These are phyloP conservation scores for Calephelis nemesis DNA, from an alignment of 1,140 invertebrate species.

Conservation along the genomic window DNA sequence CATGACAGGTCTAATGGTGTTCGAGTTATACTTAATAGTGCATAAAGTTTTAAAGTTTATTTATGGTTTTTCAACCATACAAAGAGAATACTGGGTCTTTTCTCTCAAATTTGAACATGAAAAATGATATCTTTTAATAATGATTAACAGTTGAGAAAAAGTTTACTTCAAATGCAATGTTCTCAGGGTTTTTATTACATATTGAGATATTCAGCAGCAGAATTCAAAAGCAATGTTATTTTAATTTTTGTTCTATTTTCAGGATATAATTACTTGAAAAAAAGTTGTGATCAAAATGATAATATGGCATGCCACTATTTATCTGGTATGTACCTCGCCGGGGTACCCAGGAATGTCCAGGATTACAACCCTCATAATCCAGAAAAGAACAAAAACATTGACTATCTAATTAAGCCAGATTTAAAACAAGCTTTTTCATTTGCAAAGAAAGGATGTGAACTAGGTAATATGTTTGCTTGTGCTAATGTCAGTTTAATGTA, in stretches of 20 bases:
- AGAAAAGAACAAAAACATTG: slow-evolving; percentile 63
- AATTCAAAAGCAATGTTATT: not conserved
- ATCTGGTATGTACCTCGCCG: slow-evolving; percentile 87
- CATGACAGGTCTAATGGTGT: too few species aligned
- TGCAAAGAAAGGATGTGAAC: slow-evolving; percentile 87
- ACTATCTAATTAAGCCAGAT: slow-evolving; percentile 84
- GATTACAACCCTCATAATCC: slow-evolving; percentile 61
- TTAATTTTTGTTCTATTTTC: slow-evolving; percentile 29
- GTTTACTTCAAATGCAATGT: too few species aligned
- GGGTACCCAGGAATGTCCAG: slow-evolving; percentile 79
- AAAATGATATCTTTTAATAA: too few species aligned
- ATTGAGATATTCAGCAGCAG: too few species aligned
- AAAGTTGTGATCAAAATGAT: slow-evolving; percentile 85
- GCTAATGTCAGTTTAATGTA: slow-evolving; percentile 93
- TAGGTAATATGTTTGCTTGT: slow-evolving; percentile 91
- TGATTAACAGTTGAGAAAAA: too few species aligned
- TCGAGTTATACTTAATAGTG: too few species aligned
- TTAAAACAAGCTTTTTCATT: slow-evolving; percentile 87
- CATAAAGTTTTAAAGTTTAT: too few species aligned
- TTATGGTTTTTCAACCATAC: too few species aligned
- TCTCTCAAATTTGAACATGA: too few species aligned
- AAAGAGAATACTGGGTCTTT: too few species aligned
- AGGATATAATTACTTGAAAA: slow-evolving; percentile 85
- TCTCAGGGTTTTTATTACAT: too few species aligned
- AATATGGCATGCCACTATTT: slow-evolving; percentile 89